These are phyloP conservation scores for Mallotus villosus DNA, from an alignment of 2,797 vertebrate genomes.

Conservation along the genomic window DNA sequence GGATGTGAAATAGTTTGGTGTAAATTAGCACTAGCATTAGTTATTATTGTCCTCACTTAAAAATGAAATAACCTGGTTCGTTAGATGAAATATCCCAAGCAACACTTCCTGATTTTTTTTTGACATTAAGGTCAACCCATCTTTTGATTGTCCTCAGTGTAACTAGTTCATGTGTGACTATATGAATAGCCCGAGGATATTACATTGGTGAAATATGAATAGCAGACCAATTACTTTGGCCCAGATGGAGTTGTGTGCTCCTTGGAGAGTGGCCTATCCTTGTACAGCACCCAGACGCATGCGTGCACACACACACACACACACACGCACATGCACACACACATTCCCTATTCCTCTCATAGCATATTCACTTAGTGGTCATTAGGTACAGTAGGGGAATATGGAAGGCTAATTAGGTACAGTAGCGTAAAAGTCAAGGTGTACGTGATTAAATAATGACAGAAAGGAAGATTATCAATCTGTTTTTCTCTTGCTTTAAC, in stretches of 20 bases:
- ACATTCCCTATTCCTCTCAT: constrained; percentile 21
- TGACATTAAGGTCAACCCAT: constrained; percentile 68
- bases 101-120: constrained; percentile 27
- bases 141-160: constrained; percentile 67
- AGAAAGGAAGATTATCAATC: constrained; percentile 11
- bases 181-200: constrained; percentile 72
- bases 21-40: not conserved
- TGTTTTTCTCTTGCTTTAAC: not conserved
- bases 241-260: constrained; percentile 72
- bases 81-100: constrained; percentile 3
- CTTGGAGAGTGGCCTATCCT: constrained; percentile 63
- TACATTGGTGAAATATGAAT: constrained; percentile 78
- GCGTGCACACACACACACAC: constrained; percentile 9
- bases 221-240: constrained; percentile 77
- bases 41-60: too few relatives aligned
- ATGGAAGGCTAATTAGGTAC: constrained; percentile 54
- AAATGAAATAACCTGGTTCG: too few relatives aligned
- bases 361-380: constrained; percentile 39
- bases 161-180: constrained; percentile 74
- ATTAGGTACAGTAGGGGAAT: constrained; percentile 38
- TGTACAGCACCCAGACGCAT: constrained; percentile 5
- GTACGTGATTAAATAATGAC: constrained; percentile 16
- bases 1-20: not conserved
- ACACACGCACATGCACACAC: constrained; percentile 33
- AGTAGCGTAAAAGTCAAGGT: constrained; percentile 27